Percentiles rank a stretch among this genome's conserved stretches.
phyloP scores from a whole-genome alignment of 2,888 invertebrate species.

The Volucella zonaria region DNA sequence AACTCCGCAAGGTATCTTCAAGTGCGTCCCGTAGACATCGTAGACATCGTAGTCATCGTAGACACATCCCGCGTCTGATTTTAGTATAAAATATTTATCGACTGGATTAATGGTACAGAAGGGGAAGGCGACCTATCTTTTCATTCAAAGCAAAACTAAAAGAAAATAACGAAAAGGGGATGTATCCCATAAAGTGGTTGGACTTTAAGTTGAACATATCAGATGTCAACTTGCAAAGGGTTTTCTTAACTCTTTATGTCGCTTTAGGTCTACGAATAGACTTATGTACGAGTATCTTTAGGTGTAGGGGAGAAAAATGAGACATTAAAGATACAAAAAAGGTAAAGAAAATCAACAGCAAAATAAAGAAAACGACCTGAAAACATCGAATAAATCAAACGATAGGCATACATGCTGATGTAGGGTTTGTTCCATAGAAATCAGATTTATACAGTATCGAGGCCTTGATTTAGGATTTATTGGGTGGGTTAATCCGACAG shows the following conservation, averaged over 20 bases:
- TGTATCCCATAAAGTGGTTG: conserved; percentile 25
- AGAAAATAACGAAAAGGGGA: conserved; percentile 21
- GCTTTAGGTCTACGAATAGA: neutral
- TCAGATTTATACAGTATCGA: conserved; percentile 61
- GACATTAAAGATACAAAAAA: conserved; percentile 10
- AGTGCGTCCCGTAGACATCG: conserved; percentile 35
- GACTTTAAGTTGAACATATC: conserved; percentile 27
- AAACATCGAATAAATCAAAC: conserved; percentile 66
- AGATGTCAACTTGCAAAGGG: conserved; percentile 41
- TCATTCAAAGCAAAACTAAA: neutral
- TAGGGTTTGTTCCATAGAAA: conserved; percentile 29
- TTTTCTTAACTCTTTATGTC: conserved; percentile 1
- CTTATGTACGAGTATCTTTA: neutral
- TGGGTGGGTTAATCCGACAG: conserved; percentile 66
- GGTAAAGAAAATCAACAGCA: conserved; percentile 13
- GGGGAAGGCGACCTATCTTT: neutral
- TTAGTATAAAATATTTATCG: conserved; percentile 66
- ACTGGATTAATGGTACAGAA: conserved; percentile 49
- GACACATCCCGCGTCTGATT: conserved; percentile 44
- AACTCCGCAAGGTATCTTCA: conserved; percentile 3
- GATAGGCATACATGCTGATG: conserved; percentile 48
- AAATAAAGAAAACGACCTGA: conserved; percentile 35
- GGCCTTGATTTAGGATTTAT: conserved; percentile 66
- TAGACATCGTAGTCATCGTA: neutral
- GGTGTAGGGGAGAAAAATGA: conserved; percentile 22